Evolutionary conservation across 2,888 invertebrate species (phyloP).

Genomic region (Polyommatus iphigenia): DNA sequence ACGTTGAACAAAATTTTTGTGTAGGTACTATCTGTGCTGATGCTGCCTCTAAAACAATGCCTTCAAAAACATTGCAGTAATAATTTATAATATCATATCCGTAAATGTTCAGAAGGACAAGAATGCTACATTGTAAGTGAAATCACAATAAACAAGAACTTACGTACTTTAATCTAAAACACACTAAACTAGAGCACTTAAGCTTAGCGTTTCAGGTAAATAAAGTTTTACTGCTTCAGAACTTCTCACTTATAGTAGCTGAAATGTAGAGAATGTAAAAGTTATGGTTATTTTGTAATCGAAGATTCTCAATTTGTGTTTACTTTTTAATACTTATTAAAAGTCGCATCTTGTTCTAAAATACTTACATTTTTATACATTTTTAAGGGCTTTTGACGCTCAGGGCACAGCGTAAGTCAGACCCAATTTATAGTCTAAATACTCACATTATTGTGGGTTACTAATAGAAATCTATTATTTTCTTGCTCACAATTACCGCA

Average conservation of each 20-base stretch:
- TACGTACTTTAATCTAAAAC: background rate
- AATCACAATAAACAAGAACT: background rate
- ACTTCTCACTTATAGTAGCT: background rate
- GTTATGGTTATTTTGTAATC: background rate
- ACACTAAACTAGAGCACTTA: background rate
- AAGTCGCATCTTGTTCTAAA: background rate
- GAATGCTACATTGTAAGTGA: background rate
- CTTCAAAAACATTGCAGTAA: no score
- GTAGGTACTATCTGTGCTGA: no score
- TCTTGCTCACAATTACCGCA: no score
- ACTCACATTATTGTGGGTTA: no score
- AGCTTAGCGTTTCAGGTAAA: background rate
- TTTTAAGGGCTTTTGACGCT: no score
- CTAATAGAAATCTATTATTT: no score
- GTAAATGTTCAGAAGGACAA: no score
- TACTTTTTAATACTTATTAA: background rate
- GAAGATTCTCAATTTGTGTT: background rate
- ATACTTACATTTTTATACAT: background rate
- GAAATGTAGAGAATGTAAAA: background rate
- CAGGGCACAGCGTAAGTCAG: no score
- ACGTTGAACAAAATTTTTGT: no score
- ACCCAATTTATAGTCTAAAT: no score
- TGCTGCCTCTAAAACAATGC: no score
- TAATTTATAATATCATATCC: no score
- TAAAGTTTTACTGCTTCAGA: slow-evolving; percentile 2